Evolutionary conservation across 2,113 vertebrate genomes (phyloP).

Genomic region (Pseudorectes ferrugineus): DNA sequence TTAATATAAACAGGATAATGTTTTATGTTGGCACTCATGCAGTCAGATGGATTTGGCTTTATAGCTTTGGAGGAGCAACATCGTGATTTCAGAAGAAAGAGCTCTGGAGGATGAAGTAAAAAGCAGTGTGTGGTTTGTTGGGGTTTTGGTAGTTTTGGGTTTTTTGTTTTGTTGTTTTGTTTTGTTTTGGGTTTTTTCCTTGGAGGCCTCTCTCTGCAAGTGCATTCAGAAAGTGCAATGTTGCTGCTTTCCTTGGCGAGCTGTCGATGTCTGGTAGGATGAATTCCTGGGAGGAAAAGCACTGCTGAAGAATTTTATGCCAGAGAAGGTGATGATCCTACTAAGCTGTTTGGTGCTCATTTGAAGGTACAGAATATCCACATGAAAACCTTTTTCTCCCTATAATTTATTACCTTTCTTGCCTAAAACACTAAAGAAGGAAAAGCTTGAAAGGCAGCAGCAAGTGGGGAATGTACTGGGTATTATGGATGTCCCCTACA

Average conservation of each 20-base stretch:
- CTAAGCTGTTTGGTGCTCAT: background rate
- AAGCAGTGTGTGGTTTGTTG: background rate
- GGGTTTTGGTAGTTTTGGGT: accelerated
- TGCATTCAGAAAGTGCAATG: background rate
- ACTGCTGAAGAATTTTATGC: background rate
- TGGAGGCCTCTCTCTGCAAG: background rate
- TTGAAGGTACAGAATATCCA: background rate
- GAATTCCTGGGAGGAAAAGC: background rate
- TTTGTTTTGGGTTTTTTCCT: background rate
- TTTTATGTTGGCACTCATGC: background rate
- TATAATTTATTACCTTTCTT: background rate
- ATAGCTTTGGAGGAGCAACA: background rate
- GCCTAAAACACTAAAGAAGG: background rate
- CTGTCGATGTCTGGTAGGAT: background rate
- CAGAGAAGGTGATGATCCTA: background rate
- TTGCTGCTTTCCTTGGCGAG: background rate
- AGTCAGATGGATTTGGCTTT: constrained; percentile 8
- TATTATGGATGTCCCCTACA: background rate
- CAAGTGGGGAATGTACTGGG: background rate
- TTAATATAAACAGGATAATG: background rate
- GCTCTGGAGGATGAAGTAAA: background rate
- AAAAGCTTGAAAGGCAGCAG: background rate
- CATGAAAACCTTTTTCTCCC: background rate
- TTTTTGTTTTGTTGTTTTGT: too few relatives aligned
- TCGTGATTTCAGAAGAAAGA: background rate